phyloP scores from a whole-genome alignment of 2,113 vertebrate species.

The Gobiocypris rarus region DNA sequence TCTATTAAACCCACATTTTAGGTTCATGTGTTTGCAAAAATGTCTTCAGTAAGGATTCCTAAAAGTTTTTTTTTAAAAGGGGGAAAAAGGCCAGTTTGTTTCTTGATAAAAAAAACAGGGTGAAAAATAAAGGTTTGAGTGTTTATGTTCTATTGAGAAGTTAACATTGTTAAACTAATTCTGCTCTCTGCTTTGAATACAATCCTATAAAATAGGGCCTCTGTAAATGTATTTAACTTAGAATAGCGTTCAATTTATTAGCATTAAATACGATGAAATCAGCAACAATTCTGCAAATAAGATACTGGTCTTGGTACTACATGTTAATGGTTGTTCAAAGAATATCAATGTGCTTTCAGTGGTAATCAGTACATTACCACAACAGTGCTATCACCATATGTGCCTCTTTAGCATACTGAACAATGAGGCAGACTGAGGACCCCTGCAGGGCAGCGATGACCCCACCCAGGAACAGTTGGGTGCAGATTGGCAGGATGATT shows the following conservation, averaged over 20 bases:
- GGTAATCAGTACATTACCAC: neutral
- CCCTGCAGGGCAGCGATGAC: slow-evolving; percentile 13
- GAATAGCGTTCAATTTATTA: neutral
- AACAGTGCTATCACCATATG: neutral
- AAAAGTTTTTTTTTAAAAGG: neutral
- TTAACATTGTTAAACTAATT: neutral
- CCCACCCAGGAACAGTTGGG: slow-evolving; percentile 49
- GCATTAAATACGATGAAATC: neutral
- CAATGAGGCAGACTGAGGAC: slow-evolving; percentile 5
- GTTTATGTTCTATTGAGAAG: neutral
- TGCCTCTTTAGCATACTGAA: neutral
- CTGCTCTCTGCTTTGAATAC: neutral
- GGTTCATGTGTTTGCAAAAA: neutral
- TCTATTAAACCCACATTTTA: neutral
- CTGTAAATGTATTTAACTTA: neutral
- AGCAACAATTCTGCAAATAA: neutral
- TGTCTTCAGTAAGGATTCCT: neutral
- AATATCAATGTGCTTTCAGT: neutral
- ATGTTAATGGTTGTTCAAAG: neutral
- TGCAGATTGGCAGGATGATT: slow-evolving; percentile 32
- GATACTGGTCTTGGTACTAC: neutral
- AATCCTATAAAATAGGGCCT: neutral
- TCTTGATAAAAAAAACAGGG: neutral
- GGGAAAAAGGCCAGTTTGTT: no score
- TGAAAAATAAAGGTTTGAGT: neutral